These are phyloP conservation scores for Drosophila algonquin DNA, from an alignment of 2,888 invertebrate species.

Conservation along the genomic window DNA sequence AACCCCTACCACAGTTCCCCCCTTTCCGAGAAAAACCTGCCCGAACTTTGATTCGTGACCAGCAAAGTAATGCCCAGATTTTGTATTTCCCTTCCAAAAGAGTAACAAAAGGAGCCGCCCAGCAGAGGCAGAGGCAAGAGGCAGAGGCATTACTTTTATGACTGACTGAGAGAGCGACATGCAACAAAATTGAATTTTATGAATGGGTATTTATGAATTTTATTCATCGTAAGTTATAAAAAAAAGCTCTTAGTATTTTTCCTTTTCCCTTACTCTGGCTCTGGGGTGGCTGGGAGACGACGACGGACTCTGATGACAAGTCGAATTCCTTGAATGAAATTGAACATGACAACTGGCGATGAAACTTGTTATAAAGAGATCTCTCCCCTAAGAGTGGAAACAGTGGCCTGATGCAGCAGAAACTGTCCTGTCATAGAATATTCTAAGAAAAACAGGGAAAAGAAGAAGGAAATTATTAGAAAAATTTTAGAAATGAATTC, in stretches of 20 bases:
- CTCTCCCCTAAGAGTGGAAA: conserved; percentile 32
- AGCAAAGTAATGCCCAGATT: conserved; percentile 79
- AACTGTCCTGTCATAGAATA: neutral
- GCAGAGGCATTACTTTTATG: conserved; percentile 63
- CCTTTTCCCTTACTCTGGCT: conserved; percentile 16
- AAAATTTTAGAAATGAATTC: too few species aligned
- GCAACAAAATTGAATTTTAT: conserved; percentile 80
- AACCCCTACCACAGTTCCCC: conserved; percentile 12
- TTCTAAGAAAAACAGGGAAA: neutral
- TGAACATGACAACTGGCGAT: conserved; percentile 77
- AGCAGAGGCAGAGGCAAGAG: too few species aligned
- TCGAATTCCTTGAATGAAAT: conserved; percentile 62
- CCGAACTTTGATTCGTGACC: conserved; percentile 69
- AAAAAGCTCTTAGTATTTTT: conserved; percentile 63
- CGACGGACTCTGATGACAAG: conserved; percentile 62
- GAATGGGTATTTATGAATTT: conserved; percentile 76
- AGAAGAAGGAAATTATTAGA: too few species aligned
- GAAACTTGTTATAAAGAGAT: conserved; percentile 61
- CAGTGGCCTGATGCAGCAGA: conserved; percentile 46
- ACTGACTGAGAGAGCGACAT: conserved; percentile 60
- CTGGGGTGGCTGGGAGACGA: conserved; percentile 21
- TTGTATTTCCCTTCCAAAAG: conserved; percentile 65
- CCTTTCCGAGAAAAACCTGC: conserved; percentile 51
- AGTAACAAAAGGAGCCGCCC: conserved; percentile 71
- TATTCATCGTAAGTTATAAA: conserved; percentile 57